Percentiles rank a stretch among this genome's conserved stretches.
phyloP scores from a whole-genome alignment of 2,113 vertebrate species.

The Cheirogaleus medius region DNA sequence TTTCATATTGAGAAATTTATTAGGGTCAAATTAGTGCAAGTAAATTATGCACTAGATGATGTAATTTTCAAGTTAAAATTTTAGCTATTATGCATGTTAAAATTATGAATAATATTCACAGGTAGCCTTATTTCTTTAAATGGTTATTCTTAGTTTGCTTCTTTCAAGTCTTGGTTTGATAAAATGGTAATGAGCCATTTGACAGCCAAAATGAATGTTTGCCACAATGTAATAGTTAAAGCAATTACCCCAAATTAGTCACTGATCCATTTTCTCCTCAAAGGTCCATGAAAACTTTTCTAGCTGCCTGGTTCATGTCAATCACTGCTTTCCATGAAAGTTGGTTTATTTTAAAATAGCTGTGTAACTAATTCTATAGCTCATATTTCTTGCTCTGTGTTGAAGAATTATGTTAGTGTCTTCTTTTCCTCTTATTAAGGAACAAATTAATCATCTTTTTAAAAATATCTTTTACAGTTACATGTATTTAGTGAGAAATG shows the following conservation, averaged over 20 bases:
- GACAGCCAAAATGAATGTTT: constrained; percentile 50
- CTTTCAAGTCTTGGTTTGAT: neutral
- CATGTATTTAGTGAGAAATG: neutral
- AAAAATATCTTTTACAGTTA: neutral
- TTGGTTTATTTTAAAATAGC: neutral
- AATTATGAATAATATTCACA: constrained; percentile 50
- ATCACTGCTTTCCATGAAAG: neutral
- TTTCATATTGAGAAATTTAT: constrained; percentile 51
- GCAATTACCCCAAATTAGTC: constrained; percentile 54
- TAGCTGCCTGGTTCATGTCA: neutral
- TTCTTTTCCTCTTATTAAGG: neutral
- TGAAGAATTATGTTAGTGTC: neutral
- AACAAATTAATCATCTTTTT: neutral
- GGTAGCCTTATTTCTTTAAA: neutral
- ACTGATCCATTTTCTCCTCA: constrained; percentile 27
- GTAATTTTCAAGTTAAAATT: constrained; percentile 58
- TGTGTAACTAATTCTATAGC: neutral
- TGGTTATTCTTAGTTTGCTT: constrained; percentile 39
- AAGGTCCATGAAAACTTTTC: neutral
- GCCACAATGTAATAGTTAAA: constrained; percentile 42
- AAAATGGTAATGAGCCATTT: constrained; percentile 48
- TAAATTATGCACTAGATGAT: constrained; percentile 51
- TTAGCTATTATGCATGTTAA: constrained; percentile 45
- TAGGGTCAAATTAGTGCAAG: constrained; percentile 43
- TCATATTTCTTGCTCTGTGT: neutral